Evolutionary conservation across 2,888 invertebrate species (phyloP), one percentile per base, ranked within the genome.

Genomic region (Uropetala carovei): DNA sequence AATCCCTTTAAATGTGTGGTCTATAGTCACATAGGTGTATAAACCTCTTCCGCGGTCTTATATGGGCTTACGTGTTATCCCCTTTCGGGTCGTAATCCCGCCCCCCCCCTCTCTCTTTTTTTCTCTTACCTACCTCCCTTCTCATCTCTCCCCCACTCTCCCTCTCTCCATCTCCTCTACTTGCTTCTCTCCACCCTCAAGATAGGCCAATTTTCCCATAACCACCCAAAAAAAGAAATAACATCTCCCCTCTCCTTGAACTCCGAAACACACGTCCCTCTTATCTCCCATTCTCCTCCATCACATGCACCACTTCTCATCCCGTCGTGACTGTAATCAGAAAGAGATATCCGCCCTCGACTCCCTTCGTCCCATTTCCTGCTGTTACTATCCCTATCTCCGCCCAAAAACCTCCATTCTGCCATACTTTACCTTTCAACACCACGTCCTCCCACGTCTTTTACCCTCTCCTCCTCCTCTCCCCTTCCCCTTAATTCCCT

Each of bases 21-120:
- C 75, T 75, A 27, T 75, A 27, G 75, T 75, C 75, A 22, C 75
- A 75, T 75, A n/a, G 75, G n/a, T n/a, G n/a, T n/a, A n/a, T n/a
- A 43, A 43, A 43, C 43, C 43, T 43, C 43, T 5, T 43, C 43
- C 43, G 5, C 43, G 43, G 43, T 43, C 43, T 43, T 43, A 43
- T 43, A 43, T 5, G 43, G 43, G 43, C 43, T 43, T 43, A 43
- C 43, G 43, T 43, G 43, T 43, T 43, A 43, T 43, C 43, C 43
- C 43, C 43, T 43, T 43, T 43, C 43, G 43, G 43, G 43, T 43
- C 5, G 1, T 43, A 43, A 43, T 5, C 5, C 43, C 43, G 43
- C 43, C 43, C 43, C 43, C 43, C 43, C 43, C 43, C 43, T 5
- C 43, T 43, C 43, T 43, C 43, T 43, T 5, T 43, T 5, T 5